Percentiles rank a stretch among this genome's conserved stretches.
Evolutionary conservation across 1,140 invertebrate species (phyloP).

Genomic region (Lepidurus couesii): DNA sequence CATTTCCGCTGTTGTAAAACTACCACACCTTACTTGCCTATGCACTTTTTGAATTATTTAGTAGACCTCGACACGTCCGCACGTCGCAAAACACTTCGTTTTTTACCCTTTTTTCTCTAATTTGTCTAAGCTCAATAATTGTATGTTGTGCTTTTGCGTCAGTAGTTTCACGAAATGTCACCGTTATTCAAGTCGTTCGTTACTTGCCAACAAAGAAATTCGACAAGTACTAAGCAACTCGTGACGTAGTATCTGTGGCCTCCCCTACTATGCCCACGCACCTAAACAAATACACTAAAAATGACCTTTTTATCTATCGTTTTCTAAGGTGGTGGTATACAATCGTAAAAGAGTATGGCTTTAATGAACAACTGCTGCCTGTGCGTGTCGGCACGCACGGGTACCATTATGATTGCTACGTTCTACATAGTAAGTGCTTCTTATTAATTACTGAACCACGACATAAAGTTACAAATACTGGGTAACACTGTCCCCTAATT

Average conservation of each 20-base stretch:
- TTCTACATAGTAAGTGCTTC: not conserved
- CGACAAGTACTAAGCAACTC: too few relatives aligned
- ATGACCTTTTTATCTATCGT: not conserved
- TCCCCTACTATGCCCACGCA: too few relatives aligned
- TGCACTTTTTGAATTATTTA: not conserved
- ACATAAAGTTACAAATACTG: not conserved
- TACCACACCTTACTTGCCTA: not conserved
- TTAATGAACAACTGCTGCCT: conserved; percentile 7
- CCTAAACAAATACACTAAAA: not conserved
- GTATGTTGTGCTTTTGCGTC: too few relatives aligned
- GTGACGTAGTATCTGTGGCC: too few relatives aligned
- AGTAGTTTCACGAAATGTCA: too few relatives aligned
- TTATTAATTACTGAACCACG: not conserved
- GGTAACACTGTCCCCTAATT: not conserved
- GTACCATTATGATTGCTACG: conserved; percentile 6
- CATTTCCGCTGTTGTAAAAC: not conserved
- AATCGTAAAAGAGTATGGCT: not conserved
- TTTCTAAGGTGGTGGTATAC: not conserved
- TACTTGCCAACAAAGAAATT: too few relatives aligned
- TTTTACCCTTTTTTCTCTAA: not conserved
- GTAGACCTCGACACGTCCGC: not conserved
- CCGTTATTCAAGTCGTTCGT: too few relatives aligned
- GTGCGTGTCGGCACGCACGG: conserved; percentile 1
- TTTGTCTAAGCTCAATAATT: not conserved
- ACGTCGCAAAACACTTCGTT: not conserved